Evolutionary conservation across 2,113 vertebrate genomes (phyloP), one percentile per base, ranked within the genome.

Genomic region (Notothenia rossii): DNA sequence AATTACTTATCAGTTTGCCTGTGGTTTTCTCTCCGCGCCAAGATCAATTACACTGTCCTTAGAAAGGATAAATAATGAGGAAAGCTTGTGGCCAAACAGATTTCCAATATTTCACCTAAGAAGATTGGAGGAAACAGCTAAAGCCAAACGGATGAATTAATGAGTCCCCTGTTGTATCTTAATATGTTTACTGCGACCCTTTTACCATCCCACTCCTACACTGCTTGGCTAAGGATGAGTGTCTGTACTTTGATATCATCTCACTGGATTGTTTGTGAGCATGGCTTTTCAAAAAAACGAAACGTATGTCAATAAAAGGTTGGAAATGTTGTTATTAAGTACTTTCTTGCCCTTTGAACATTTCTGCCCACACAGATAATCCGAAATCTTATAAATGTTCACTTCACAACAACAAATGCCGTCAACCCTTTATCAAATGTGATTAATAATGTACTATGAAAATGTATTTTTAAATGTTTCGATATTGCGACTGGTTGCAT

Each of bases 31-130:
- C 63, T 81, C 77, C 65, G 74, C 20, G 14, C 76, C 81, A 83
- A 75, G 86, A 91, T 94, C 89, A 94, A 93, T 92, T 91, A 91
- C 75, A 85, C 77, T 74, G 79, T 85, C 88, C 84, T 81, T 81
- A 82, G 79, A 90, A 92, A 91, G 88, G 64, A 86, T 91, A 90
- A 88, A 89, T 92, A 92, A 92, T 79, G 72, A 90, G 79, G 63
- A 76, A 89, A 85, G 82, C 89, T 91, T 60, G 65, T 10, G 53
- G 88, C 82, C 86, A 89, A 90, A 88, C 81, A 78, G 49, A 86
- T 89, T 91, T 89, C 75, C 79, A 88, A 89, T 91, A 84, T 87
- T 87, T 90, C 82, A 87, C 87, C 87, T 90, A 49, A 12, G 78
- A 84, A 74, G 74, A 87, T 77, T 73, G n/a, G 50, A 72, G 77